Conservation (phyloP, 2,888 invertebrate species). For the Drymonia ruficornis region DNA sequence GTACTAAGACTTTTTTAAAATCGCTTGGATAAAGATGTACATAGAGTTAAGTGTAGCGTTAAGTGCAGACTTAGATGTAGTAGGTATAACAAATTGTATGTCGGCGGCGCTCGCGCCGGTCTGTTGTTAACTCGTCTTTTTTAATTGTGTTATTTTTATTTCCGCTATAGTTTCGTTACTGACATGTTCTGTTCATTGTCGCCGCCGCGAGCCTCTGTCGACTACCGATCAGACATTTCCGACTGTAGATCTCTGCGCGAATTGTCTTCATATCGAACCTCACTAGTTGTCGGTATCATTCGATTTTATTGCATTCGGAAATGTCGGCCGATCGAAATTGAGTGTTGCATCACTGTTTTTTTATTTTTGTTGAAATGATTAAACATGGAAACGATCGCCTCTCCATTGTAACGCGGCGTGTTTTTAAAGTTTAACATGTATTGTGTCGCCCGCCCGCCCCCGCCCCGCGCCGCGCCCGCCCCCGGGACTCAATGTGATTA, state of each 20-base stretch:
- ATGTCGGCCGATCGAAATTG: slow-evolving; percentile 25
- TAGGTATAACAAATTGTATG: slow-evolving; percentile 83
- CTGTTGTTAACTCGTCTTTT: slow-evolving; percentile 50
- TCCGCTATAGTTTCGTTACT: slow-evolving; percentile 60
- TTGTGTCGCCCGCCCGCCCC: not conserved
- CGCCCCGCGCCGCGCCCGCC: not conserved
- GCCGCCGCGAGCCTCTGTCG: slow-evolving; percentile 20
- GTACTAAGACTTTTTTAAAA: slow-evolving; percentile 82
- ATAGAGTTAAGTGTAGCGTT: slow-evolving; percentile 77
- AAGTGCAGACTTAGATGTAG: slow-evolving; percentile 82
- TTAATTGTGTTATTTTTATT: slow-evolving; percentile 58
- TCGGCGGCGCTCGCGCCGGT: slow-evolving; percentile 52
- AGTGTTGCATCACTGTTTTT: slow-evolving; percentile 32
- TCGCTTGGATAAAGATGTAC: slow-evolving; percentile 81
- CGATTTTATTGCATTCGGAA: slow-evolving; percentile 27
- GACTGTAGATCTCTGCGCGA: slow-evolving; percentile 29
- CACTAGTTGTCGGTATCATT: slow-evolving; percentile 33
- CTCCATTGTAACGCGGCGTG: slow-evolving; percentile 13
- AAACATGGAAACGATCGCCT: slow-evolving; percentile 21
- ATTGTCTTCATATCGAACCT: slow-evolving; percentile 25
- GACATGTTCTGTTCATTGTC: slow-evolving; percentile 46
- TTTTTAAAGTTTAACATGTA: not conserved
- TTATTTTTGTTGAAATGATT: slow-evolving; percentile 29
- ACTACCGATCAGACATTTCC: slow-evolving; percentile 8
- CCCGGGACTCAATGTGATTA: slow-evolving; percentile 20